Evolutionary conservation across 92 coral and sea anemone species (phyloP).

Genomic region (Porites divaricata): DNA sequence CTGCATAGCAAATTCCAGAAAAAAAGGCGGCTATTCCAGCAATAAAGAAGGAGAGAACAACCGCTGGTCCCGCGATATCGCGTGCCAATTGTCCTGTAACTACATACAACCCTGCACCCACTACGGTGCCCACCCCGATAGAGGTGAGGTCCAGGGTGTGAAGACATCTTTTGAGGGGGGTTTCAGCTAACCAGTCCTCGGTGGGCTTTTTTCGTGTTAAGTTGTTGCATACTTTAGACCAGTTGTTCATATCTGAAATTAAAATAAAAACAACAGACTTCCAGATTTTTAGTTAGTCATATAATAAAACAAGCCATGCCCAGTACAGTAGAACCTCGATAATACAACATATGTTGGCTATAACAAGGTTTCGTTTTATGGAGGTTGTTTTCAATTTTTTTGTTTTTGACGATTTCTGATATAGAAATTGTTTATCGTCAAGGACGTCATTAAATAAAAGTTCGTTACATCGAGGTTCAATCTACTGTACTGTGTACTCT

Average conservation of each 20-base stretch:
- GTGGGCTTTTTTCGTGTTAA: constrained; percentile 54
- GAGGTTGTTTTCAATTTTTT: no score
- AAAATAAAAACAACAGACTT: no score
- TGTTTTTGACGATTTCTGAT: no score
- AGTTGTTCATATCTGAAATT: constrained; percentile 18
- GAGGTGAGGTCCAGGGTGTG: constrained; percentile 72
- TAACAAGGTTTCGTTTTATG: no score
- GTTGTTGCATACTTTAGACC: constrained; percentile 25
- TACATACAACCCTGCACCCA: constrained; percentile 89
- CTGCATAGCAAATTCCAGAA: constrained; percentile 93
- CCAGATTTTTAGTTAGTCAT: no score
- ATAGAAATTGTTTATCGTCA: no score
- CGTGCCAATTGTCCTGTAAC: constrained; percentile 90
- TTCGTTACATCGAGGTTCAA: no score
- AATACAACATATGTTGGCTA: no score
- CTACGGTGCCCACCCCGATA: constrained; percentile 77
- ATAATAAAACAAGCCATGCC: no score
- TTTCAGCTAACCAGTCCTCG: constrained; percentile 50
- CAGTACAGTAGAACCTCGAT: no score
- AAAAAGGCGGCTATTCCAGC: constrained; percentile 82
- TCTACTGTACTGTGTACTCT: no score
- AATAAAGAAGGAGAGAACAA: constrained; percentile 76
- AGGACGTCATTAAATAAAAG: no score
- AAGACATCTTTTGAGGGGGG: constrained; percentile 65
- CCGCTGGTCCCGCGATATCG: constrained; percentile 89